Evolutionary conservation across 2,113 vertebrate species (phyloP).

Genomic region (Pachypanchax playfairii): DNA sequence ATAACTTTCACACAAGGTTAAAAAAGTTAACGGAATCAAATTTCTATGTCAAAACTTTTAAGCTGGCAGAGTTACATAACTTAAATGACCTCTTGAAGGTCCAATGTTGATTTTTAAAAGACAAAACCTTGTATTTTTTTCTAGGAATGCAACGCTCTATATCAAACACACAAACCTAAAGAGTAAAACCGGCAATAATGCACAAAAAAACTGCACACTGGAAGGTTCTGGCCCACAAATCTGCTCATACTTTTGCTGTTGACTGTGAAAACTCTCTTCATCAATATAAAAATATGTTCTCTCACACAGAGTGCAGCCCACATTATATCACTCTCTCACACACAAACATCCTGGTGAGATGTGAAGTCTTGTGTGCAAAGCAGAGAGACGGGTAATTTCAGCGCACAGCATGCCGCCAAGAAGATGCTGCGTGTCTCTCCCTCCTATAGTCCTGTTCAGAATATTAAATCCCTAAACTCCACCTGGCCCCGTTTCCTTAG

Average conservation of each 20-base stretch:
- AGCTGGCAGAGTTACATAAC: constrained; percentile 15
- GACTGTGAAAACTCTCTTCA: constrained; percentile 30
- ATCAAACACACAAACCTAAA: constrained; percentile 5
- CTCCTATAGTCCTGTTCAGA: constrained; percentile 46
- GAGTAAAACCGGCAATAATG: not conserved
- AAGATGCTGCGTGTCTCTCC: constrained; percentile 51
- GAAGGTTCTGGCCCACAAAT: not conserved
- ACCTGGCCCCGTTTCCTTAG: constrained; percentile 32
- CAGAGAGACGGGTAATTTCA: constrained; percentile 52
- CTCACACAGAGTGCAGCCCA: constrained; percentile 18
- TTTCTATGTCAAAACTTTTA: not conserved
- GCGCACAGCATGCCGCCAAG: constrained; percentile 51
- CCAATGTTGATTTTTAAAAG: constrained; percentile 34
- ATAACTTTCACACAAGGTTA: not conserved
- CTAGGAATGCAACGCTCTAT: constrained; percentile 8
- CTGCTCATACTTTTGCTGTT: constrained; percentile 20
- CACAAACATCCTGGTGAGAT: constrained; percentile 46
- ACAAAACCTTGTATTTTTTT: constrained; percentile 21
- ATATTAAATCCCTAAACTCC: constrained; percentile 41
- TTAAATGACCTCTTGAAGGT: constrained; percentile 25
- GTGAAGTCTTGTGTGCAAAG: constrained; percentile 55
- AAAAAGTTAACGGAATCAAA: not conserved
- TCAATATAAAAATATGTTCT: constrained; percentile 43
- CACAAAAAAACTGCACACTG: not conserved
- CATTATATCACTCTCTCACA: constrained; percentile 5